A percentile compares a stretch with the other conserved stretches of the same genome.
Evolutionary conservation across 2,888 invertebrate genomes (phyloP).

Genomic region (Chrysina gloriosa): DNA sequence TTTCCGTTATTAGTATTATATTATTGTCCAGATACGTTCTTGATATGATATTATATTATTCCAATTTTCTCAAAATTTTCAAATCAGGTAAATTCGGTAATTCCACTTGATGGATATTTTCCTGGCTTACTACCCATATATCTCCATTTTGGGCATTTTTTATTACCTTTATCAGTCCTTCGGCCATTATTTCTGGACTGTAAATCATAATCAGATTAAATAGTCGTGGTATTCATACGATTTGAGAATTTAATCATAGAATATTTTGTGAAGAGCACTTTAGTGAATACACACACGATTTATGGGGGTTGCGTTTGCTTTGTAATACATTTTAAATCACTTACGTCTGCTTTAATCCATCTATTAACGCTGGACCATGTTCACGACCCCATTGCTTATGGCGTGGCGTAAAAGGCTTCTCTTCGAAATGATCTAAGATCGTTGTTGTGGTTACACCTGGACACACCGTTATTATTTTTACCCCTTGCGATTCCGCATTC

Average conservation of each 20-base stretch:
- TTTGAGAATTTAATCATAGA: too few relatives aligned
- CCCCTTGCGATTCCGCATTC: conserved; percentile 22
- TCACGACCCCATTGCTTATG: not conserved
- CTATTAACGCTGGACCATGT: not conserved
- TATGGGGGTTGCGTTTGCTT: too few relatives aligned
- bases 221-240: not conserved
- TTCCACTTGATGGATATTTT: conserved; percentile 3
- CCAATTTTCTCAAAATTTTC: not conserved
- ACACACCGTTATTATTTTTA: conserved; percentile 33
- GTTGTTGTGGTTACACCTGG: conserved; percentile 33
- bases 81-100: not conserved
- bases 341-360: conserved; percentile 4
- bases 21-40: too few relatives aligned
- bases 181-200: conserved; percentile 62
- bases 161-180: conserved; percentile 61
- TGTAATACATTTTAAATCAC: too few relatives aligned
- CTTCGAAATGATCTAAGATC: conserved; percentile 25
- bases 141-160: conserved; percentile 63
- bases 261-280: too few relatives aligned
- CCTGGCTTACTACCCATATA: conserved; percentile 63
- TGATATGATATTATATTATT: too few relatives aligned
- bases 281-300: too few relatives aligned
- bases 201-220: not conserved
- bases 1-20: too few relatives aligned
- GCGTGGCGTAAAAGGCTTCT: conserved; percentile 4